Base-by-base conservation (phyloP, 1,140 invertebrate species). In the Luehdorfia chinensis region DNA sequence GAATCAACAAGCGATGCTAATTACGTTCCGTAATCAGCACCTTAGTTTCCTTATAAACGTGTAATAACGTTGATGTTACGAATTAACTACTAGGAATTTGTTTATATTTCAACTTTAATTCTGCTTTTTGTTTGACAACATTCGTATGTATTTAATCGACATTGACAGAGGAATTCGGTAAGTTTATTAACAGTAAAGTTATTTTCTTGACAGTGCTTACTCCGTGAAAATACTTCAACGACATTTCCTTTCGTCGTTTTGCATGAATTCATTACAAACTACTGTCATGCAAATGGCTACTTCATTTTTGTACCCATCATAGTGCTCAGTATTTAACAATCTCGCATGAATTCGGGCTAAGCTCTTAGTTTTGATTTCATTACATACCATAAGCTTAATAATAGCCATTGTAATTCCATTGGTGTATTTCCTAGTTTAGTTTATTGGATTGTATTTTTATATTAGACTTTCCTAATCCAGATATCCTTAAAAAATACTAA, bases 31-130 rank as follows among this genome's bases (percentile, higher is more conserved):
- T 47, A 43, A 58, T 53, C 16, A 43, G 33, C 52, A 37, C 50
- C 45, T 43, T 52, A 65, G 66, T 68, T 59, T 58, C 58, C 50
- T 48, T 39, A 47, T 27, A 34, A 47, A 48, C 58, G 30, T 19
- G 30, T 21, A 34, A 31, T 43, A 16, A 32, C 12, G 32, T 23
- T 43, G 46, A 19, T 27, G 37, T 48, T 2, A 11, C 19, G 4
- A 21, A 28, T 28, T 2, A 28, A 11, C 21, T n/a, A 48, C 16
- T 37, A 36, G 28, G 21, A 21, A 21, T 19, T 16, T n/a, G 28
- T 28, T 18, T 14, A 30, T 16, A 11, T 15, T 8, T 41, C 27
- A 9, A 27, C 1, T 16, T 18, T 43, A 43, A 43, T 28, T 7
- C 11, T 43, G 4, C n/a, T 28, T 28, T 28, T 30, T 41, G 37